Evolutionary conservation across 2,888 invertebrate genomes (phyloP).

Genomic region (Andrena flavipes): DNA sequence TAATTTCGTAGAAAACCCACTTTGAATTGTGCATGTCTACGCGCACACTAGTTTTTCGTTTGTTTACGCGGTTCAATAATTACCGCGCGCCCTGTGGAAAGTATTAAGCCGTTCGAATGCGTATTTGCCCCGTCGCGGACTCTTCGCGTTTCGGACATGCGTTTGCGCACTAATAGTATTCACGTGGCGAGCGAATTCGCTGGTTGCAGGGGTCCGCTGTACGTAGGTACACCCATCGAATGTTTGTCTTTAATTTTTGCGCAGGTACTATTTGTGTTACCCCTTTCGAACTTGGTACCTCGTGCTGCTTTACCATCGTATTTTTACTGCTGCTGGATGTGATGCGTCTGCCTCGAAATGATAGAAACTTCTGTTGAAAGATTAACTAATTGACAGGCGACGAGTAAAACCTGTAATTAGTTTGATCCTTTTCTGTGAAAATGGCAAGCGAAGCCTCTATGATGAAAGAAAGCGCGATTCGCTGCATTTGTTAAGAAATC

Average conservation of each 20-base stretch:
- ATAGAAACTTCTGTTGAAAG: no score
- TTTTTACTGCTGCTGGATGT: not conserved
- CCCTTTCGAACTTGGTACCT: not conserved
- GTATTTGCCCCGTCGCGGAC: not conserved
- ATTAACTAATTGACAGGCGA: no score
- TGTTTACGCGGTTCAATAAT: conserved; percentile 2
- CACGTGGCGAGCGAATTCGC: not conserved
- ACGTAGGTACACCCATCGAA: not conserved
- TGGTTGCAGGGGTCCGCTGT: not conserved
- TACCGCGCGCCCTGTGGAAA: conserved; percentile 1
- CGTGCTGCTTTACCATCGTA: not conserved
- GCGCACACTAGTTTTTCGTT: not conserved
- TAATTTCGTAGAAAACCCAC: not conserved
- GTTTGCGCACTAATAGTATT: not conserved
- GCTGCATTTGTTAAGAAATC: no score
- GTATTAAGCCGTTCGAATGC: not conserved
- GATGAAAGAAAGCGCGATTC: no score
- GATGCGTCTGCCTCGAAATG: no score
- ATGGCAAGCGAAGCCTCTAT: no score
- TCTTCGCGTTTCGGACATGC: not conserved
- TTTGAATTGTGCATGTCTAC: not conserved
- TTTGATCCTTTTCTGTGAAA: no score
- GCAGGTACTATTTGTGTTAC: not conserved
- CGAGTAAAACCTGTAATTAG: no score
- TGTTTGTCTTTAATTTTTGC: conserved; percentile 1